phyloP scores from a whole-genome alignment of 2,113 vertebrate genomes.

The Stomatorhinus ivindoensis region DNA sequence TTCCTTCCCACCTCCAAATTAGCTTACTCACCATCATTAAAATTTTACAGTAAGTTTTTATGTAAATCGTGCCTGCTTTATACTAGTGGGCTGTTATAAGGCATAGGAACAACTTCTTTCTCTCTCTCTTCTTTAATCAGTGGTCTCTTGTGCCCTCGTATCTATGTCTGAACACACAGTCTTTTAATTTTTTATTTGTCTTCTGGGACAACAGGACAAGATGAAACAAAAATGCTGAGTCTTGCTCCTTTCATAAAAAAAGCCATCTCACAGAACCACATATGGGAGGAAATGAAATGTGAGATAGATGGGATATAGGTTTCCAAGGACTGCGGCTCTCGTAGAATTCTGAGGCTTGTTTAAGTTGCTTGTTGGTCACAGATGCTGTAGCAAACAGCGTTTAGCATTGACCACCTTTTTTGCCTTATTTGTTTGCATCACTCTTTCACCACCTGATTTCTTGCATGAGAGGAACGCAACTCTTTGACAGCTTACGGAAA shows the following conservation, averaged over 20 bases:
- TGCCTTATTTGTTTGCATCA: background rate
- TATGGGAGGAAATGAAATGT: background rate
- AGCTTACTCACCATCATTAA: conserved; percentile 3
- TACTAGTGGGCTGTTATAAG: background rate
- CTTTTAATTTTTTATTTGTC: background rate
- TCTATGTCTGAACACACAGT: background rate
- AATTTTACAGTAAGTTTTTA: background rate
- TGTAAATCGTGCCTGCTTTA: background rate
- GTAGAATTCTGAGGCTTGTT: background rate
- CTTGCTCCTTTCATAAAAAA: background rate
- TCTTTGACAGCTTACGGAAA: background rate
- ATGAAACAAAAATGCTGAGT: background rate
- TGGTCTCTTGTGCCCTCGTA: background rate
- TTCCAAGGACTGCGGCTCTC: background rate
- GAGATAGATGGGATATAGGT: background rate
- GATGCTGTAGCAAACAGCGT: background rate
- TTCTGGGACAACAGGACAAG: background rate
- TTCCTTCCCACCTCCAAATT: background rate
- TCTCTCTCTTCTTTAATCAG: background rate
- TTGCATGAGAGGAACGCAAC: background rate
- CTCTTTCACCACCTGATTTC: background rate
- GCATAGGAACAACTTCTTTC: no score
- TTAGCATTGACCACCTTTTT: background rate
- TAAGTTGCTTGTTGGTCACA: background rate
- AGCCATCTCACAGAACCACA: background rate